phyloP scores from a whole-genome alignment of 2,888 invertebrate species.

The Aplocera efformata region DNA sequence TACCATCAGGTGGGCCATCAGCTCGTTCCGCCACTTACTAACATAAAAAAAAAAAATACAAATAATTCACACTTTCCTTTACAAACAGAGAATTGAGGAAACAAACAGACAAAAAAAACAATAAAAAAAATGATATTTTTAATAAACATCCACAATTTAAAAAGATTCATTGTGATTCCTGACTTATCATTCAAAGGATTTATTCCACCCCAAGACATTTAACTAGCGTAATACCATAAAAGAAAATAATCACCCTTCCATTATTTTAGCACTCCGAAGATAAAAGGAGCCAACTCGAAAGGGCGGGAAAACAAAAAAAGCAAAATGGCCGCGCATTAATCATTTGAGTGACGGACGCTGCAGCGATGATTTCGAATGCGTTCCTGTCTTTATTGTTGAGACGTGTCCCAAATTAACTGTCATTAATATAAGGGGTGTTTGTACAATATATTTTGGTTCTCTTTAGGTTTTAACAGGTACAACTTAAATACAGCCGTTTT shows the following conservation, averaged over 20 bases:
- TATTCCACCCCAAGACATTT: neutral
- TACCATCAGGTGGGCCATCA: too few species aligned
- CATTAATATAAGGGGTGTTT: constrained; percentile 1
- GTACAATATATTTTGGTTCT: too few species aligned
- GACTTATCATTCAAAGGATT: neutral
- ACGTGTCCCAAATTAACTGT: constrained; percentile 6
- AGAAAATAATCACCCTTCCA: constrained; percentile 26
- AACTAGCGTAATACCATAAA: constrained; percentile 5
- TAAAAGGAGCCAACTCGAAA: constrained; percentile 26
- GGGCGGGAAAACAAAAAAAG: constrained; percentile 37
- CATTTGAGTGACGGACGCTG: constrained; percentile 31
- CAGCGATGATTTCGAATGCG: constrained; percentile 25
- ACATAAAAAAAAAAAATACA: too few species aligned
- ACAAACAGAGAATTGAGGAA: too few species aligned
- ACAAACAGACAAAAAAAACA: too few species aligned
- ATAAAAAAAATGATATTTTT: too few species aligned
- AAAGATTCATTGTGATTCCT: too few species aligned
- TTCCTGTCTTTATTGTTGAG: constrained; percentile 18
- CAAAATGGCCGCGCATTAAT: constrained; percentile 41
- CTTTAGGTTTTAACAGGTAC: too few species aligned
- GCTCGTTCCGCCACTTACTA: too few species aligned
- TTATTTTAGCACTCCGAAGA: constrained; percentile 28
- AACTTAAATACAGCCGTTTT: too few species aligned
- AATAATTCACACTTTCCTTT: too few species aligned
- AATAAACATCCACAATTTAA: too few species aligned